Percentiles rank a stretch among this genome's conserved stretches.
phyloP scores from a whole-genome alignment of 2,888 invertebrate species.

The Dryobota labecula region DNA sequence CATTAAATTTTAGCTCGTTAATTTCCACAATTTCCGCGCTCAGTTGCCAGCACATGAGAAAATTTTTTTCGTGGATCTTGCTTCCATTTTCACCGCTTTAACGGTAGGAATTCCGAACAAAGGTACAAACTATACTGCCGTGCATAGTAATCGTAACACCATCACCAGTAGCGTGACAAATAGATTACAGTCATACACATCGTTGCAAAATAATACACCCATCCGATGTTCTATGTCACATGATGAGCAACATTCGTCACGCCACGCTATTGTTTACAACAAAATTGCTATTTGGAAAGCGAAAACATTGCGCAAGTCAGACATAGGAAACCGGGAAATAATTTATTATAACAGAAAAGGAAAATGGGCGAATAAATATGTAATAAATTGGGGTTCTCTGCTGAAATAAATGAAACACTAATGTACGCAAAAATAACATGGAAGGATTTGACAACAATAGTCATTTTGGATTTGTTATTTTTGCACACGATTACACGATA shows the following conservation, averaged over 20 bases:
- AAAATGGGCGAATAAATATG: constrained; percentile 38
- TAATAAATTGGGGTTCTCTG: constrained; percentile 23
- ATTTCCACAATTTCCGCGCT: neutral
- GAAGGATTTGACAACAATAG: neutral
- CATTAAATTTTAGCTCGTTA: neutral
- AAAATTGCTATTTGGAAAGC: constrained; percentile 65
- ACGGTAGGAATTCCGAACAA: neutral
- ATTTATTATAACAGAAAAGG: constrained; percentile 31
- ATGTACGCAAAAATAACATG: neutral
- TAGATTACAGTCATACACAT: constrained; percentile 56
- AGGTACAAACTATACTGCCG: constrained; percentile 16
- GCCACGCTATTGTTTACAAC: constrained; percentile 66
- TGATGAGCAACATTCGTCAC: constrained; percentile 67
- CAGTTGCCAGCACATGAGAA: neutral
- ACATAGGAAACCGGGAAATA: constrained; percentile 45
- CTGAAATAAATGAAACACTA: constrained; percentile 16
- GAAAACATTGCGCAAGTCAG: constrained; percentile 59
- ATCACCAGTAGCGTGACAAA: constrained; percentile 67
- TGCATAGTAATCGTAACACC: constrained; percentile 42
- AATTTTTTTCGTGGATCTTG: neutral
- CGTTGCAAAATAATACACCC: constrained; percentile 68
- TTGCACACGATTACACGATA: neutral
- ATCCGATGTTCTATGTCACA: constrained; percentile 63
- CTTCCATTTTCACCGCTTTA: neutral
- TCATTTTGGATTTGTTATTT: neutral